phyloP scores from a whole-genome alignment of 2,888 invertebrate species.

The Autographa gamma region DNA sequence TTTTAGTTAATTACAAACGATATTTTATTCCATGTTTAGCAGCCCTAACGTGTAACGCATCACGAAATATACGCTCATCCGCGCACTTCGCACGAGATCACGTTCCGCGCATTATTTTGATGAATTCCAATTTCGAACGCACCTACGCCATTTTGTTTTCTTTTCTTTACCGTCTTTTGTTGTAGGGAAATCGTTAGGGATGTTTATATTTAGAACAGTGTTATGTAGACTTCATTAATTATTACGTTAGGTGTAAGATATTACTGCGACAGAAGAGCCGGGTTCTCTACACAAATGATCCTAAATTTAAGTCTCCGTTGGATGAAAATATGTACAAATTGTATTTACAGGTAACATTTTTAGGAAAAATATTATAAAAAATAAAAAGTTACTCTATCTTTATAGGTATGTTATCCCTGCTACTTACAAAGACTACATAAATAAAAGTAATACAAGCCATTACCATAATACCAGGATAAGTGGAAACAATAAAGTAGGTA shows the following conservation, averaged over 20 bases:
- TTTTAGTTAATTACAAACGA: background rate
- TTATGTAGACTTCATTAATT: slow-evolving; percentile 12
- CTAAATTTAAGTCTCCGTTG: background rate
- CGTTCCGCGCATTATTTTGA: slow-evolving; percentile 85
- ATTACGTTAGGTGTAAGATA: background rate
- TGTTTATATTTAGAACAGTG: slow-evolving; percentile 39
- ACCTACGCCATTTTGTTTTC: slow-evolving; percentile 64
- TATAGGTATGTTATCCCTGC: too few relatives aligned
- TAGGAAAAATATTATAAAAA: too few relatives aligned
- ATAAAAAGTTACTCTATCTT: too few relatives aligned
- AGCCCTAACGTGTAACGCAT: slow-evolving; percentile 67
- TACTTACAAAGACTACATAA: background rate
- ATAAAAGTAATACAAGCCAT: background rate
- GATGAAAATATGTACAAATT: too few relatives aligned
- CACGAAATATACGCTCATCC: slow-evolving; percentile 82
- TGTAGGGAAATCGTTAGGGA: slow-evolving; percentile 49
- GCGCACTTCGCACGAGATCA: slow-evolving; percentile 76
- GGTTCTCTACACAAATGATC: background rate
- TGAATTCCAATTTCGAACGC: slow-evolving; percentile 75
- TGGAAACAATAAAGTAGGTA: slow-evolving; percentile 45
- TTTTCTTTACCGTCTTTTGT: slow-evolving; percentile 58
- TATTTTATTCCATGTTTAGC: slow-evolving; percentile 21
- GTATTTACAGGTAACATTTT: too few relatives aligned
- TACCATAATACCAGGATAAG: slow-evolving; percentile 36
- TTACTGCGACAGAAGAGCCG: background rate